Evolutionary conservation across 2,113 vertebrate species (phyloP), one percentile per base, ranked within the genome.

Genomic region (Origma solitaria): DNA sequence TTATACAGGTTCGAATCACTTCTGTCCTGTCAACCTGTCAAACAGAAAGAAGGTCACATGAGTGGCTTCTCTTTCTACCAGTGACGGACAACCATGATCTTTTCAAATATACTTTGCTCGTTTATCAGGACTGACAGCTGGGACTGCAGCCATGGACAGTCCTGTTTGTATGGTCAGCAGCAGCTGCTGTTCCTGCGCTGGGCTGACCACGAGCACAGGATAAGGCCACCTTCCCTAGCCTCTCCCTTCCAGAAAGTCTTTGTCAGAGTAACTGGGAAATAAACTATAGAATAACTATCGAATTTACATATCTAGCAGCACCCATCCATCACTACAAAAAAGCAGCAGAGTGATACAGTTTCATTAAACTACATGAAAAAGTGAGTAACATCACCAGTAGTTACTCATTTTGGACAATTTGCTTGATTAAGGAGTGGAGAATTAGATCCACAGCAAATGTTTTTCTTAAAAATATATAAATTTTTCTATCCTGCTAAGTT

Each of bases 11-110:
- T 49, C 98, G 98, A 49, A 99, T 99, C 92, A 99, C 98, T 95
- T 99, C 99, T 0, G 99, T 99, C 91, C 99, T 98, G 98, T 99
- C 99, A 94, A 99, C 99, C 99, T 99, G 97, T 50, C 82, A 95
- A 88, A 80, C 23, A 8, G 25, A 70, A 93, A 56, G 86, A 33
- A 90, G 68, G 51, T 68, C 33, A 33, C 11, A 15, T 28, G 57
- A 96, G 47, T 15, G 42, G 42, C n/a, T 92, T 64, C 56, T 87
- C 50, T n/a, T 75, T 61, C 64, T 57, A 21, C 23, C 21, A 31
- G 37, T 28, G 62, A 91, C 0, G 5, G 58, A 58, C 50, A 40
- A 6, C 42, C 50, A 56, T 0, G 6, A 72, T 23, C 37, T 73
- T 44, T 70, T 79, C 40, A 51, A 75, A 45, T 2, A 37, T 7